phyloP scores from a whole-genome alignment of 2,888 invertebrate species.

The Agrochola macilenta region DNA sequence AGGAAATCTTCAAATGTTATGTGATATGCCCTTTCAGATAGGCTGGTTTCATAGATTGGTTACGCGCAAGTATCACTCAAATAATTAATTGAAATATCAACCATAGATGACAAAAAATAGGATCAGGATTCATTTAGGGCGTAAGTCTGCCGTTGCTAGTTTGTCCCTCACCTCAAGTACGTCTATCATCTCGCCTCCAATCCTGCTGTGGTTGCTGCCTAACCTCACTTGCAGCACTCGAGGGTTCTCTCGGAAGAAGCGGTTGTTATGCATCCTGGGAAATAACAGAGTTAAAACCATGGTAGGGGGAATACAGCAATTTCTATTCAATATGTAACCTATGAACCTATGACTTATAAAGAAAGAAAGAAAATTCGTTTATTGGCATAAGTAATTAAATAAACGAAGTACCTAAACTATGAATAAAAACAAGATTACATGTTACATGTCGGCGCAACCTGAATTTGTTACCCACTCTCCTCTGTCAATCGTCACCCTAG shows the following conservation, averaged over 20 bases:
- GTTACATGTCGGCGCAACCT: neutral
- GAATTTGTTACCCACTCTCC: neutral
- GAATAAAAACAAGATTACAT: neutral
- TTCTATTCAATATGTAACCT: neutral
- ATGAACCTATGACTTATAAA: neutral
- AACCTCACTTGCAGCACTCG: slow-evolving; percentile 79
- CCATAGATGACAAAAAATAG: neutral
- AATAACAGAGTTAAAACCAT: neutral
- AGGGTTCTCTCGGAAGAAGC: slow-evolving; percentile 86
- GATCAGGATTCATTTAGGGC: neutral
- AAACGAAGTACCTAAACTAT: neutral
- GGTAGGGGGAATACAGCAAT: too few relatives aligned
- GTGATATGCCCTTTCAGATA: neutral
- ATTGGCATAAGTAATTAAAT: neutral
- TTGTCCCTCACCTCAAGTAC: slow-evolving; percentile 80
- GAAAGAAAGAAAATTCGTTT: neutral
- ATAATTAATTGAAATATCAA: neutral
- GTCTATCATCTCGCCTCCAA: slow-evolving; percentile 82
- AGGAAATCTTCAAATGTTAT: neutral
- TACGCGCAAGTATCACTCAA: neutral
- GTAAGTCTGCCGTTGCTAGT: neutral
- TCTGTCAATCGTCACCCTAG: too few relatives aligned
- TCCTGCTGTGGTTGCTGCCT: slow-evolving; percentile 86
- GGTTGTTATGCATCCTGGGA: slow-evolving; percentile 85
- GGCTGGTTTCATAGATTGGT: neutral